Percentiles rank a stretch among this genome's conserved stretches.
These are phyloP conservation scores for Saguinus imperator DNA, from an alignment of 2,113 vertebrate species.

Conservation along the genomic window DNA sequence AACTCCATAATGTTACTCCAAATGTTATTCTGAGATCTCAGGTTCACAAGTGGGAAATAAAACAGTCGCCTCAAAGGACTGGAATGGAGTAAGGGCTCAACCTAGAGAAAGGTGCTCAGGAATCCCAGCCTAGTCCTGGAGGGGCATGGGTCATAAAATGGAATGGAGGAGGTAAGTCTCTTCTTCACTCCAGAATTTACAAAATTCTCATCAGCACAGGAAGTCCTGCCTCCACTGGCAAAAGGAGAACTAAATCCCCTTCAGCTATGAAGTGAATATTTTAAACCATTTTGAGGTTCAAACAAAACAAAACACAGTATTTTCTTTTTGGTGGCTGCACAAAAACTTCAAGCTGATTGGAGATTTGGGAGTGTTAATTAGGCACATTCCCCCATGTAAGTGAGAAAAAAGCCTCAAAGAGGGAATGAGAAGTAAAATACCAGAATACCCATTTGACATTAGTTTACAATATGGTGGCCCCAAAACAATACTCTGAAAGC, in stretches of 20 bases:
- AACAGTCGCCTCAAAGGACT: background rate
- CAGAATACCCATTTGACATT: background rate
- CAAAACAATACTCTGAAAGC: background rate
- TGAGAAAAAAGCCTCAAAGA: constrained; percentile 36
- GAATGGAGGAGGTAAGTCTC: background rate
- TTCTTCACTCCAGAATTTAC: background rate
- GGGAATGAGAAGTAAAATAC: constrained; percentile 10
- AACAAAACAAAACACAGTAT: background rate
- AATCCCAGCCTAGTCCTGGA: background rate
- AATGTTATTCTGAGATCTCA: constrained; percentile 1
- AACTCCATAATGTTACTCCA: background rate
- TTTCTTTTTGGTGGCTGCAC: background rate
- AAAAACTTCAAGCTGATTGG: background rate
- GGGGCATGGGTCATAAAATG: background rate
- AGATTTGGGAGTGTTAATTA: background rate
- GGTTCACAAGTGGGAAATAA: background rate
- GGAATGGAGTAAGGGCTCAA: background rate
- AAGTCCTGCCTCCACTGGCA: background rate
- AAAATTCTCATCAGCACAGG: background rate
- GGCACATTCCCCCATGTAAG: background rate
- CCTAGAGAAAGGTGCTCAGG: background rate
- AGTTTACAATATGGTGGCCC: background rate
- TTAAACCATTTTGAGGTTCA: background rate
- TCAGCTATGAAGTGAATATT: background rate
- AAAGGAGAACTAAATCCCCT: background rate